Evolutionary conservation across 2,797 vertebrate species (phyloP).

Genomic region (Adelosebastes latens): DNA sequence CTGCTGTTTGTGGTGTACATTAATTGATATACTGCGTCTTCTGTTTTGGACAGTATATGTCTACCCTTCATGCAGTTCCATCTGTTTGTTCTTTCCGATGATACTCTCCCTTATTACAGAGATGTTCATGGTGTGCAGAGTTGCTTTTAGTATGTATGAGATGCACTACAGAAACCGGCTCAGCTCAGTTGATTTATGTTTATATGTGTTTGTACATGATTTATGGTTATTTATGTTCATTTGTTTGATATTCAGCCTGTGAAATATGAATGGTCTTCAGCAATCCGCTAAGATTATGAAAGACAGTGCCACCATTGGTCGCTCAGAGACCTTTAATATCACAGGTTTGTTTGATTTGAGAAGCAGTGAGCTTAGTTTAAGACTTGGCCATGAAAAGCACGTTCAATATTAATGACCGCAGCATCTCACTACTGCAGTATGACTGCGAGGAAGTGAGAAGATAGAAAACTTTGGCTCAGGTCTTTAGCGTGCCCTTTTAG

Average conservation of each 20-base stretch:
- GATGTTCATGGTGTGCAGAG: constrained; percentile 2
- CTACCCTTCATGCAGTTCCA: not conserved
- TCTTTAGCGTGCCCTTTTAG: constrained; percentile 31
- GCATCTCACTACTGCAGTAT: not conserved
- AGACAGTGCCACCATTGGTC: constrained; percentile 18
- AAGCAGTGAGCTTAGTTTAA: constrained; percentile 26
- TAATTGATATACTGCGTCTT: not conserved
- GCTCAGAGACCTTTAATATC: constrained; percentile 48
- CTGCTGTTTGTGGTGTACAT: not conserved
- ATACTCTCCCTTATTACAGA: not conserved
- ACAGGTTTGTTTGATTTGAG: constrained; percentile 36
- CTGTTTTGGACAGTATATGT: not conserved
- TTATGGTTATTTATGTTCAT: constrained; percentile 47
- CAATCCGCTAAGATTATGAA: constrained; percentile 31
- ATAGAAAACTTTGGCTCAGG: constrained; percentile 5
- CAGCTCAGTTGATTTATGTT: constrained; percentile 44
- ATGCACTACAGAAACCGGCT: constrained; percentile 8
- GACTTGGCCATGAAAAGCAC: not conserved
- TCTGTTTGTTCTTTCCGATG: not conserved
- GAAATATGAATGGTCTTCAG: constrained; percentile 30
- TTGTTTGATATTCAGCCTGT: constrained; percentile 27
- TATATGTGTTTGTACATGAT: constrained; percentile 39
- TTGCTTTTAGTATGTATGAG: constrained; percentile 55
- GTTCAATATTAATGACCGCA: constrained; percentile 15
- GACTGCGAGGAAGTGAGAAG: not conserved